Conservation (phyloP, 1,140 invertebrate species). For the Drosophila guanche region DNA sequence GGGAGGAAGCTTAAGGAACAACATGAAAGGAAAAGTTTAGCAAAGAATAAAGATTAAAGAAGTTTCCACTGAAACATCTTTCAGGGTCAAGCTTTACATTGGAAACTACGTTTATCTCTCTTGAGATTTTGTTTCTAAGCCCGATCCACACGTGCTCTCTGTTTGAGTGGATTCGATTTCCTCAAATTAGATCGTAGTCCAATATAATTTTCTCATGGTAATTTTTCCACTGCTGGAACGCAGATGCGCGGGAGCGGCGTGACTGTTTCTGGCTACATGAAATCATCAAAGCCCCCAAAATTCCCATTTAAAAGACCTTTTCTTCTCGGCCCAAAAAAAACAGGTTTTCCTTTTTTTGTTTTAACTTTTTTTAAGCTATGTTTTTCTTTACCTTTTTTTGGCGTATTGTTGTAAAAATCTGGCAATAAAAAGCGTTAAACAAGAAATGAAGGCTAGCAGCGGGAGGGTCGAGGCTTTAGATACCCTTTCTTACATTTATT, state of each 20-base stretch:
- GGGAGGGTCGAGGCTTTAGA: no score
- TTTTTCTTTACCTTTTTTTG: constrained; percentile 7
- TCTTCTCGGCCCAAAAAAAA: constrained; percentile 33
- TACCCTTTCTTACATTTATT: no score
- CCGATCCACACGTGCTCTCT: no score
- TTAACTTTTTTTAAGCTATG: constrained; percentile 4
- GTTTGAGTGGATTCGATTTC: no score
- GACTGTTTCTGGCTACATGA: constrained; percentile 50
- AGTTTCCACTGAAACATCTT: not conserved
- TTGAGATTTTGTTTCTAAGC: no score
- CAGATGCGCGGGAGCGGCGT: not conserved
- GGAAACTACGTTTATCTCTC: no score
- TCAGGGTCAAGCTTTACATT: no score
- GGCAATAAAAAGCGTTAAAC: not conserved
- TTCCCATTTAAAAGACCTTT: constrained; percentile 46
- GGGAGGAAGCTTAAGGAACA: not conserved
- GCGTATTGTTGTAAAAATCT: constrained; percentile 32
- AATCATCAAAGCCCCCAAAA: constrained; percentile 63
- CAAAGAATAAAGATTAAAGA: constrained; percentile 3
- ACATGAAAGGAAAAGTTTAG: not conserved
- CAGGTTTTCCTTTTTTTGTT: constrained; percentile 33
- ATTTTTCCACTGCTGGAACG: no score
- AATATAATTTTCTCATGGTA: no score
- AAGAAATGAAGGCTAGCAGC: no score
- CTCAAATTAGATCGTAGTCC: no score